Evolutionary conservation across 1,140 invertebrate species (phyloP), one percentile per base, ranked within the genome.

Genomic region (Adoxophyes honmai): DNA sequence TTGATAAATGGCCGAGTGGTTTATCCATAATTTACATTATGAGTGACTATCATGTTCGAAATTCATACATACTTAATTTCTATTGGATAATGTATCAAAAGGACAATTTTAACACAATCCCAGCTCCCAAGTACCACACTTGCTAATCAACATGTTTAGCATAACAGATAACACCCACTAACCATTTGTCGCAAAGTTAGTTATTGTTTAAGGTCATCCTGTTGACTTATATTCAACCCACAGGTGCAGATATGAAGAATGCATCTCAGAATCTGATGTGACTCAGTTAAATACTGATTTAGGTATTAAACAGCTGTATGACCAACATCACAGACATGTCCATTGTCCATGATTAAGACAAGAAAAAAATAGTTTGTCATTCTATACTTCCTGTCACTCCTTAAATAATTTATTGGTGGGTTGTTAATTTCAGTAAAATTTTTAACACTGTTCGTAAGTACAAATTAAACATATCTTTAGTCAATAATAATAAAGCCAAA

Each of bases 201-300:
- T 48, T 48, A 48, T 21, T 28, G 11, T 21, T 48, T 28, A 48
- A 48, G 42, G 42, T 7, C 21, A 48, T 28, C 21, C 6, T 28
- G 21, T 36, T 11, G 34, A 48, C 42, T 28, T 28, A 28, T 28
- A 28, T 28, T 11, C 42, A 13, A 18, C 42, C 42, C 42, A 48
- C 42, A 48, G 42, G 42, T 48, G 42, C 16, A 48, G 6, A 28
- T 28, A 7, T 1, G 42, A n/a, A n/a, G 42, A 48, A 48, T 48
- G 42, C 42, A 48, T 48, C 42, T 48, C 42, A 18, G 42, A 48
- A 48, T 48, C 16, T 33, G 11, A 48, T 48, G 42, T 48, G 42
- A 48, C 16, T 48, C 21, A 28, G 21, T 28, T 28, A 28, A 28
- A 28, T 28, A 28, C 21, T 28, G 6, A 2, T 28, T 28, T 28